Evolutionary conservation across 1,140 invertebrate species (phyloP).

Genomic region (Stratiolaelaps scimitus): DNA sequence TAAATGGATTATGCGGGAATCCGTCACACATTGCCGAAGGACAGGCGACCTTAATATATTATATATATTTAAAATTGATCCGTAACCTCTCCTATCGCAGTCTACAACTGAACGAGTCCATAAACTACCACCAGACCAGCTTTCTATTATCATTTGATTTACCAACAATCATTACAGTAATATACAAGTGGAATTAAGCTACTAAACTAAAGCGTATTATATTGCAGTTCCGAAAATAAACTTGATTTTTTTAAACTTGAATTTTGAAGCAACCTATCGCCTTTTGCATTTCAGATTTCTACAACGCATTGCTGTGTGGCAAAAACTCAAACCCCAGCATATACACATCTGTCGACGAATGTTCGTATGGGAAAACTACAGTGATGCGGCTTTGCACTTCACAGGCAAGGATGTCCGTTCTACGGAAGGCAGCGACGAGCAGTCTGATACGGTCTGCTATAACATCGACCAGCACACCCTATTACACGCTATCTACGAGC

Average conservation of each 20-base stretch:
- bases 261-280: neutral
- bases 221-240: no score
- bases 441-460: neutral
- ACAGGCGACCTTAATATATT: no score
- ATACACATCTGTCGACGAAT: constrained; percentile 16
- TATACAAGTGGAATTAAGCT: neutral
- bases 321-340: constrained; percentile 5
- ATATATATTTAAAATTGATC: no score
- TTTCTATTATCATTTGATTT: no score
- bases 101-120: no score
- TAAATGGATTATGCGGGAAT: no score
- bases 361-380: constrained; percentile 13
- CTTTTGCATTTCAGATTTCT: neutral
- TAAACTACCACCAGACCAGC: no score
- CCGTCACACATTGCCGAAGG: no score
- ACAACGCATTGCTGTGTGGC: neutral
- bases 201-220: neutral
- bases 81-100: no score
- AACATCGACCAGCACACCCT: constrained; percentile 19
- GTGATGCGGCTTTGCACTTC: constrained; percentile 15
- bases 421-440: neutral
- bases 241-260: neutral
- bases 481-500: constrained; percentile 12
- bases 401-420: neutral
- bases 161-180: no score